phyloP scores from a whole-genome alignment of 2,888 invertebrate genomes.

The Bellardia bayeri region DNA sequence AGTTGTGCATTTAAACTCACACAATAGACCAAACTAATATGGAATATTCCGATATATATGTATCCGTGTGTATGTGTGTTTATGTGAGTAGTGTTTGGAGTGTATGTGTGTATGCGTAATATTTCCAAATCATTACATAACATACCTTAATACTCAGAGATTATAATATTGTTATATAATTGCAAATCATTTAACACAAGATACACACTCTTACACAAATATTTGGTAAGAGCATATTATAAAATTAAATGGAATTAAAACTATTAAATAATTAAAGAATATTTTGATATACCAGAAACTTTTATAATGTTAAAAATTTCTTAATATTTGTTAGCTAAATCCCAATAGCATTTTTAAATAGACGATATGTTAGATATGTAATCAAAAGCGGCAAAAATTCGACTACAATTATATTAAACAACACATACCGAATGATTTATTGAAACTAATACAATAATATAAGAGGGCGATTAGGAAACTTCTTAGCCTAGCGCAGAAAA shows the following conservation, averaged over 20 bases:
- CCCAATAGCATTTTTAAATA: too few relatives aligned
- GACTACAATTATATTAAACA: too few relatives aligned
- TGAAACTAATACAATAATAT: too few relatives aligned
- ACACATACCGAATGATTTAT: too few relatives aligned
- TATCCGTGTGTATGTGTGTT: background rate
- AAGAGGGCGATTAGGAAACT: too few relatives aligned
- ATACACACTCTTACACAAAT: background rate
- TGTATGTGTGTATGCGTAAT: background rate
- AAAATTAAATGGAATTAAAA: background rate
- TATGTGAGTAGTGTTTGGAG: background rate
- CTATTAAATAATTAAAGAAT: background rate
- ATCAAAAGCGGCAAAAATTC: too few relatives aligned
- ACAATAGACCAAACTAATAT: background rate
- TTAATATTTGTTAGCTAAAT: too few relatives aligned
- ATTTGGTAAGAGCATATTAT: background rate
- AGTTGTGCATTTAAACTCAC: background rate
- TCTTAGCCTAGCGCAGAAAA: too few relatives aligned
- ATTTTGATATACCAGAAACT: too few relatives aligned
- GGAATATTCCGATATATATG: too few relatives aligned
- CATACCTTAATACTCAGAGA: background rate
- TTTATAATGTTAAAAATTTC: too few relatives aligned
- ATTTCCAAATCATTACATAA: slow-evolving; percentile 18
- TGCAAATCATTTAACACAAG: slow-evolving; percentile 12
- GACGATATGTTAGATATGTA: too few relatives aligned
- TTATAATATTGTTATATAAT: background rate